Conservation (phyloP, 2,888 invertebrate genomes). For the Caenorhabditis zanzibari region DNA sequence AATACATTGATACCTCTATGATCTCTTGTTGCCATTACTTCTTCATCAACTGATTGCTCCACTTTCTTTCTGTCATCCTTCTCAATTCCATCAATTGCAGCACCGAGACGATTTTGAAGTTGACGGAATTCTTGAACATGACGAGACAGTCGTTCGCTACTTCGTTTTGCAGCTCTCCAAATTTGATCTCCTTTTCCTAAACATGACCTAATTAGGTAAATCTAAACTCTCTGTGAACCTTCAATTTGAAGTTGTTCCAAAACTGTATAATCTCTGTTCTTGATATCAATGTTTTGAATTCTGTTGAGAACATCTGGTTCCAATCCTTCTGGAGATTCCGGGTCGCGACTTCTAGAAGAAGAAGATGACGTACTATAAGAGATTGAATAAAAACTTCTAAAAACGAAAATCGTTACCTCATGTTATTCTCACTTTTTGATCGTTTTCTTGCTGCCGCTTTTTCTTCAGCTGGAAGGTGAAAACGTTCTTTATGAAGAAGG, state of each 20-base stretch:
- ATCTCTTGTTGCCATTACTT: constrained; percentile 78
- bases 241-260: constrained; percentile 81
- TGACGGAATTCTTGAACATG: constrained; percentile 80
- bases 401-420: constrained; percentile 30
- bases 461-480: constrained; percentile 46
- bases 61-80: constrained; percentile 77
- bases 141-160: constrained; percentile 64
- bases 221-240: constrained; percentile 49
- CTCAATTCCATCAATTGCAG: constrained; percentile 78
- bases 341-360: constrained; percentile 60
- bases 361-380: constrained; percentile 45
- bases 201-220: not conserved
- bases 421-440: constrained; percentile 30
- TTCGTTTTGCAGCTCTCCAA: constrained; percentile 75
- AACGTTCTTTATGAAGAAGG: constrained; percentile 60
- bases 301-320: constrained; percentile 73
- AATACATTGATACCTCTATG: constrained; percentile 71
- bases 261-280: constrained; percentile 69
- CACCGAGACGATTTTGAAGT: constrained; percentile 73
- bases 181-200: constrained; percentile 80
- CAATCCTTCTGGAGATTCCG: constrained; percentile 73
- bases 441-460: constrained; percentile 20
- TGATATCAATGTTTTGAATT: constrained; percentile 73
- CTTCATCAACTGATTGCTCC: constrained; percentile 75
- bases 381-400: not conserved